Evolutionary conservation across 2,888 invertebrate species (phyloP), one percentile per base, ranked within the genome.

Genomic region (Polylopha cassiicola): DNA sequence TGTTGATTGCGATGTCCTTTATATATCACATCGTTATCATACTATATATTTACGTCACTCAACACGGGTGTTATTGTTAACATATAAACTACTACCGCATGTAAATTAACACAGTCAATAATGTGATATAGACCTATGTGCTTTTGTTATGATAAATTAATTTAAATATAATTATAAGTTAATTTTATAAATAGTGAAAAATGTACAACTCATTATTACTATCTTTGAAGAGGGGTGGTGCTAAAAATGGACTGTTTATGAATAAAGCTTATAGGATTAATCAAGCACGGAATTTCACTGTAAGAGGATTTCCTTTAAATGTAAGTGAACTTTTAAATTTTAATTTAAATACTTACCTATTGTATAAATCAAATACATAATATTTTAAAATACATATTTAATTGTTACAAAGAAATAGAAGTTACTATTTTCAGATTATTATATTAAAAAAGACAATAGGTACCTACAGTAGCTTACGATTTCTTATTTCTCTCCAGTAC

Each of bases 151-250:
- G 31, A 27, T 14, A 17, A 29, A 18, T 14, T 39, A 29, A 34
- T 21, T 17, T 14, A 8, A 16, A 28, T 28, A n/a, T 31, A 7
- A 15, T 11, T 32, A 28, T 21, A n/a, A 15, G 20, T 26, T 17
- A 2, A 23, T n/a, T 7, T 23, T 11, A 23, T 23, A 23, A 20
- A 27, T 16, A 28, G 33, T 44, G 53, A 61, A 51, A 53, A 76
- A 75, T 69, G 66, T 50, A 73, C 38, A 73, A 70, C 39, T 64
- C 63, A 27, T 52, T 75, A 8, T 36, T 68, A 4, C 41, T 61
- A 16, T 57, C 63, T 13, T 48, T 70, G 13, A 62, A 57, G 43
- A 47, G 56, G 17, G 55, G 57, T 51, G 63, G 58, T 21, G 46
- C 59, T 21, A 61, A 39, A 16, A 54, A 52, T 30, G 52, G 47